phyloP scores from a whole-genome alignment of 2,888 invertebrate genomes.

The Folsomia candida region DNA sequence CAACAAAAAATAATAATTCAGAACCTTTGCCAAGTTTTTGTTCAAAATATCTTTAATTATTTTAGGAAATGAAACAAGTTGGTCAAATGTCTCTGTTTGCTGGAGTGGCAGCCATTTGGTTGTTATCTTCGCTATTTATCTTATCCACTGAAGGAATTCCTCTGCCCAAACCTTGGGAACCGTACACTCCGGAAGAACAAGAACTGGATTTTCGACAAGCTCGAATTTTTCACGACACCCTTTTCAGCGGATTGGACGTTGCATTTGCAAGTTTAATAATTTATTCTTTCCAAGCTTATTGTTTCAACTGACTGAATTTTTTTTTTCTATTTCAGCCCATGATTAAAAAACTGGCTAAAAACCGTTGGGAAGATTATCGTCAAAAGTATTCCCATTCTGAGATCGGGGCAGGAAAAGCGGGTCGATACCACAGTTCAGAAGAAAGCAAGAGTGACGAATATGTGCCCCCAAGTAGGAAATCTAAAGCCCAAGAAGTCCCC shows the following conservation, averaged over 20 bases:
- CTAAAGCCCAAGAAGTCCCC: too few species aligned
- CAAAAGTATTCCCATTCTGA: neutral
- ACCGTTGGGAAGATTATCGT: neutral
- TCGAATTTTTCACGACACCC: neutral
- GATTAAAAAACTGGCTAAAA: neutral
- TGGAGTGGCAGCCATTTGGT: too few species aligned
- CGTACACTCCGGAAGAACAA: neutral
- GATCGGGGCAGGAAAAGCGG: neutral
- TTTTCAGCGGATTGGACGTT: neutral
- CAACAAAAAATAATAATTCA: too few species aligned
- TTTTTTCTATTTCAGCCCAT: neutral
- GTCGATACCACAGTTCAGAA: neutral
- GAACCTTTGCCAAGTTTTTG: too few species aligned
- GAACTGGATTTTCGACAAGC: neutral
- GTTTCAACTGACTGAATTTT: neutral
- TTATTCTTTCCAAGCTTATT: neutral
- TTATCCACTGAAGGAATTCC: too few species aligned
- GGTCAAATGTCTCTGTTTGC: too few species aligned
- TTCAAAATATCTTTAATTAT: too few species aligned
- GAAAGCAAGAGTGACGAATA: neutral
- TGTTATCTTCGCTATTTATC: too few species aligned
- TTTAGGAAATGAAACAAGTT: too few species aligned
- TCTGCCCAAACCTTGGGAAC: slow-evolving; percentile 5
- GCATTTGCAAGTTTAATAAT: neutral
- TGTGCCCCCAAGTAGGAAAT: too few species aligned